A percentile compares a stretch with the other conserved stretches of the same genome.
These are phyloP conservation scores for Gadopsis marmoratus DNA, from an alignment of 2,797 vertebrate genomes.

Conservation along the genomic window DNA sequence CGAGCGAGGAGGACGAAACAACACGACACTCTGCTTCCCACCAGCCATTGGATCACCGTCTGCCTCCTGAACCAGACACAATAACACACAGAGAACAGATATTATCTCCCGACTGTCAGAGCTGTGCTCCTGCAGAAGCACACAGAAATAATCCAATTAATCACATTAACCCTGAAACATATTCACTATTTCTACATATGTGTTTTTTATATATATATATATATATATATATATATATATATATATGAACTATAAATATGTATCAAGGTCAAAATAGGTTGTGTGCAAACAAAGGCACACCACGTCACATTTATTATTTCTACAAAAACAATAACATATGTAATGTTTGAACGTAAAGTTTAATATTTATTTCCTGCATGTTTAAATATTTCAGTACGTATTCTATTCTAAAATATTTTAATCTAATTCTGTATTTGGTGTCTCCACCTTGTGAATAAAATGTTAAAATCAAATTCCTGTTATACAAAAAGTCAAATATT, in stretches of 20 bases:
- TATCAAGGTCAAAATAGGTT: background rate
- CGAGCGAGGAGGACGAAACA: constrained; percentile 26
- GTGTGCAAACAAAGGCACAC: background rate
- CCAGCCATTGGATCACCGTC: background rate
- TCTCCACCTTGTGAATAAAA: background rate
- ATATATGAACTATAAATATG: background rate
- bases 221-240: no score
- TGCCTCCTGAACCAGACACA: background rate
- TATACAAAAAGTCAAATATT: background rate
- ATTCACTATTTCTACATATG: background rate
- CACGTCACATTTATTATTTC: background rate
- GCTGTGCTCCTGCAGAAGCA: no score
- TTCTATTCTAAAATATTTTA: background rate
- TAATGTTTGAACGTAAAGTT: background rate
- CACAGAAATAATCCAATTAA: no score
- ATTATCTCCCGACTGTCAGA: background rate
- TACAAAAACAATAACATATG: background rate
- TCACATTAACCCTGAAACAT: background rate
- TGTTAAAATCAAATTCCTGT: background rate
- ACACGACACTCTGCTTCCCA: background rate
- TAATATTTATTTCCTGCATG: background rate
- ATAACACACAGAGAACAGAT: background rate
- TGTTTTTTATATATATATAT: no score
- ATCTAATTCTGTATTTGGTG: background rate
- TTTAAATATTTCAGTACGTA: background rate